A percentile compares a stretch with the other conserved stretches of the same genome.
phyloP scores from a whole-genome alignment of 53 echinoderm and acorn worm genomes.

The Crossaster papposus region DNA sequence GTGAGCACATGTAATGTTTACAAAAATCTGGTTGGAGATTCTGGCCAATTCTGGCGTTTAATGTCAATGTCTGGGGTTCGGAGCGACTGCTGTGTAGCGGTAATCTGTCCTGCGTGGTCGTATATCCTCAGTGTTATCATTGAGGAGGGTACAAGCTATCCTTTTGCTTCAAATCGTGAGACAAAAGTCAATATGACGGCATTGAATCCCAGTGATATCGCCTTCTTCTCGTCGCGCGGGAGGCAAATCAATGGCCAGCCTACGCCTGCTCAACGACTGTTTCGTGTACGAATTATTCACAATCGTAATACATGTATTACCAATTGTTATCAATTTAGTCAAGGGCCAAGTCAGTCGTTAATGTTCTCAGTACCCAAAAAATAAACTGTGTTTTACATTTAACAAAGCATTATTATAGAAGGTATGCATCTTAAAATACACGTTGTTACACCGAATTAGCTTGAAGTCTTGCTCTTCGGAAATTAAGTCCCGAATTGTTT shows the following conservation, averaged over 20 bases:
- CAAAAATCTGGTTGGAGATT: background rate
- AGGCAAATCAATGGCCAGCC: slow-evolving; percentile 30
- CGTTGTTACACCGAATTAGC: too few relatives aligned
- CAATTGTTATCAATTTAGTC: too few relatives aligned
- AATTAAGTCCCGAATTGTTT: too few relatives aligned
- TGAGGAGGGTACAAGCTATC: slow-evolving; percentile 15
- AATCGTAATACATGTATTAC: background rate
- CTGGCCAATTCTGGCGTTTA: background rate
- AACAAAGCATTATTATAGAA: too few relatives aligned
- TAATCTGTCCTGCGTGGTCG: background rate
- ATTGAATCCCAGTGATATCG: slow-evolving; percentile 47
- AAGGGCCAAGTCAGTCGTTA: too few relatives aligned
- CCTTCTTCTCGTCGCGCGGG: slow-evolving; percentile 27
- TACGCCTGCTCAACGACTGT: slow-evolving; percentile 12
- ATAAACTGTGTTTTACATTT: too few relatives aligned
- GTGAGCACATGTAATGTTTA: background rate
- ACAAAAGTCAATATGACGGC: slow-evolving; percentile 58
- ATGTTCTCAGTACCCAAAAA: too few relatives aligned
- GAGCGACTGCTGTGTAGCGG: background rate
- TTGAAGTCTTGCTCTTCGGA: too few relatives aligned
- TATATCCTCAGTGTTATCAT: slow-evolving; percentile 8
- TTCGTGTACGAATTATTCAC: background rate
- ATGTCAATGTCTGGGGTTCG: background rate
- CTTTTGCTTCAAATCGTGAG: slow-evolving; percentile 40
- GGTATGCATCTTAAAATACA: too few relatives aligned